Evolutionary conservation across 1,140 invertebrate species (phyloP).

Genomic region (Microplitis demolitor): DNA sequence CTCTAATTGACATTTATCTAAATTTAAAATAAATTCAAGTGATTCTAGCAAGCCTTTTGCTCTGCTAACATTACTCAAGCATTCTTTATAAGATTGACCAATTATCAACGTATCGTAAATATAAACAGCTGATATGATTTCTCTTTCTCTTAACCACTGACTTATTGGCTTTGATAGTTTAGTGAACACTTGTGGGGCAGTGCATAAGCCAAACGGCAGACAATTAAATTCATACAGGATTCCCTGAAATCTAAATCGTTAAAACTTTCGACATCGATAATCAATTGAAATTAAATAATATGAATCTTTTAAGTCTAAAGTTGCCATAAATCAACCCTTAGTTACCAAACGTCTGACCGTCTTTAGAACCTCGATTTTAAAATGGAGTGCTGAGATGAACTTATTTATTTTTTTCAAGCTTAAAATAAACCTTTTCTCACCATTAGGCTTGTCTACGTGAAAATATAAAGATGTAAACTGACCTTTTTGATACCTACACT

Average conservation of each 20-base stretch:
- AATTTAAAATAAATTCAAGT: too few relatives aligned
- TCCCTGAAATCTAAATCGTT: neutral
- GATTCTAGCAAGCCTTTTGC: too few relatives aligned
- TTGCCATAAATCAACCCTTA: neutral
- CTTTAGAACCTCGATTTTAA: neutral
- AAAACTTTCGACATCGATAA: neutral
- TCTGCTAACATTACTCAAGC: neutral
- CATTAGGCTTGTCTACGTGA: conserved; percentile 1
- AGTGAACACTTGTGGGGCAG: neutral
- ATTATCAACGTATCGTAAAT: neutral
- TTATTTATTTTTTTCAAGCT: neutral
- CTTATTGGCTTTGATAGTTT: neutral
- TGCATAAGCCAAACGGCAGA: conserved; percentile 7
- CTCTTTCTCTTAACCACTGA: neutral
- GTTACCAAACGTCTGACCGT: neutral
- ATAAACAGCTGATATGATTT: neutral
- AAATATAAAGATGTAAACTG: conserved; percentile 9
- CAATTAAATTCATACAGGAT: neutral
- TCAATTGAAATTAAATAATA: neutral
- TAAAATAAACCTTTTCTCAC: neutral
- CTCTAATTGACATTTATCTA: too few relatives aligned
- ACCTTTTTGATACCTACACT: neutral
- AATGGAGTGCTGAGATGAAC: neutral
- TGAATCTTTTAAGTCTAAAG: neutral
- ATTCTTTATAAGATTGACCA: neutral